Evolutionary conservation across 1,140 invertebrate genomes (phyloP).

Genomic region (Drosophila punjabiensis): DNA sequence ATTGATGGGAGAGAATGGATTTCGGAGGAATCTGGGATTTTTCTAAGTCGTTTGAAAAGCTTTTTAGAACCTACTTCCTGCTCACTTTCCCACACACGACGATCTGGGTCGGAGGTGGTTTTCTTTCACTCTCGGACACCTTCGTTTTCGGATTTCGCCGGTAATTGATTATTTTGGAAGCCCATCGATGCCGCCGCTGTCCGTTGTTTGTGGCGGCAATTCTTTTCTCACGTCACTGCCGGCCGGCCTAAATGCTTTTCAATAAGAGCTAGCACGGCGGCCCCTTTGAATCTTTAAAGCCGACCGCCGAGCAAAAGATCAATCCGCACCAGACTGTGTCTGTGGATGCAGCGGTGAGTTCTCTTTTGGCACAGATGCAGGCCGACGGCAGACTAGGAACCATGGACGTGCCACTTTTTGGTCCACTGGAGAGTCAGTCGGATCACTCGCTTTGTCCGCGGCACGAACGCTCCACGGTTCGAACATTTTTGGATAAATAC

Average conservation of each 20-base stretch:
- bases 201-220: slow-evolving; percentile 29
- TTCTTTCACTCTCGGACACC: slow-evolving; percentile 40
- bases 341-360: slow-evolving; percentile 24
- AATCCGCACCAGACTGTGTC: slow-evolving; percentile 34
- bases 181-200: slow-evolving; percentile 42
- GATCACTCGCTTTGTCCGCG: slow-evolving; percentile 46
- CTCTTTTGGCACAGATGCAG: slow-evolving; percentile 60
- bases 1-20: not conserved
- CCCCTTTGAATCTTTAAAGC: slow-evolving; percentile 38
- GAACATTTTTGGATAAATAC: slow-evolving; percentile 60
- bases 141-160: slow-evolving; percentile 32
- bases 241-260: slow-evolving; percentile 51
- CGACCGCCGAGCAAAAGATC: slow-evolving; percentile 47
- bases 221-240: slow-evolving; percentile 59
- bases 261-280: slow-evolving; percentile 25
- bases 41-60: slow-evolving; percentile 31
- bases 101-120: slow-evolving; percentile 19
- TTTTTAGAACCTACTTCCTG: slow-evolving; percentile 34
- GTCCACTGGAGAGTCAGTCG: slow-evolving; percentile 28
- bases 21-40: slow-evolving; percentile 1
- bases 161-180: slow-evolving; percentile 60
- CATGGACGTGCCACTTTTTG: slow-evolving; percentile 61
- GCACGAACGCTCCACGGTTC: slow-evolving; percentile 46
- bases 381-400: slow-evolving; percentile 22
- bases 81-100: slow-evolving; percentile 55